Evolutionary conservation across 2,888 invertebrate genomes (phyloP), one percentile per base, ranked within the genome.

Genomic region (Elmis aenea): DNA sequence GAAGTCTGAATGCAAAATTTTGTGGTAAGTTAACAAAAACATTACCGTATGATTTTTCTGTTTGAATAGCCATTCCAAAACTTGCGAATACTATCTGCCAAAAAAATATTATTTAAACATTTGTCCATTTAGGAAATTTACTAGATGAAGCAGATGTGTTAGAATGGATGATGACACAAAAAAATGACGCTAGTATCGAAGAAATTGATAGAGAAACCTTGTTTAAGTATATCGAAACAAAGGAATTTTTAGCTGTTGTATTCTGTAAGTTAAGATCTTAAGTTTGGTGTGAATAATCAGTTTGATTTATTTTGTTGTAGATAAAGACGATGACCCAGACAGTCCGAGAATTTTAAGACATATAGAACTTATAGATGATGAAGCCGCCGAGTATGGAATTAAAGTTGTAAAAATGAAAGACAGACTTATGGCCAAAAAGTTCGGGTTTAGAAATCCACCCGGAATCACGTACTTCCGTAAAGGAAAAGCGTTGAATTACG

Each of bases 381-480:
- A 93, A 70, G 91, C 91, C 10, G 73, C 83, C 5, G 91, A 92
- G 63, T 93, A 91, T 64, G 92, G 92, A 33, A 92, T 93, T 42
- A 85, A 87, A 69, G 79, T 93, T 45, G 88, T 88, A 0, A 88
- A 92, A 70, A 87, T 87, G 73, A 79, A 77, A 54, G 93, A 93
- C 66, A 76, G 83, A 10, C 67, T 93, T 16, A 93, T 93, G 89
- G 92, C 91, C 1, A 93, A 93, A 64, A 93, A 93, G 61, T 93
- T 88, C 63, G 92, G 92, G 1, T 90, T 78, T 58, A 75, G 92
- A 40, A 85, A 88, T 63, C 89, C 90, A 12, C 93, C 93, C 0
- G 93, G 92, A 3, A 81, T 93, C 4, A 88, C 89, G 1, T 91
- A 91, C 62, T 93, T 93, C 70, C 77, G 92, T 34, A 90, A 91